These are phyloP conservation scores for Drosophila putrida DNA, from an alignment of 2,888 invertebrate genomes.

Conservation along the genomic window DNA sequence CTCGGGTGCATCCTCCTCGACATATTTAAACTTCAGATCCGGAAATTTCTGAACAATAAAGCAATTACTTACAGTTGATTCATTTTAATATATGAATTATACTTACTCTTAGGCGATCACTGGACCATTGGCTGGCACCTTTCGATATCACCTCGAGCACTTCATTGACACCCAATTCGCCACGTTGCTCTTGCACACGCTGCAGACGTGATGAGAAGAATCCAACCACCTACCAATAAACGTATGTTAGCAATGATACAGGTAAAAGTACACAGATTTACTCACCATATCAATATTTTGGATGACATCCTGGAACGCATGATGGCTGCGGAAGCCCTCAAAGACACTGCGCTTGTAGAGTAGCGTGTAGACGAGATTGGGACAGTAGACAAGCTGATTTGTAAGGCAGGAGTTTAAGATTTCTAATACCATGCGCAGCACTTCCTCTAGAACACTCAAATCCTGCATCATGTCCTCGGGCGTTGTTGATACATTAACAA, in stretches of 20 bases:
- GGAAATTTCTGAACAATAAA: conserved; percentile 94
- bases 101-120: conserved; percentile 94
- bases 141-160: conserved; percentile 95
- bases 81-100: background rate
- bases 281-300: conserved; percentile 97
- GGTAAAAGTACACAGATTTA: too few species aligned
- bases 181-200: conserved; percentile 88
- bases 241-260: background rate
- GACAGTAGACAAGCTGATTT: conserved; percentile 93
- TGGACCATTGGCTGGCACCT: conserved; percentile 97
- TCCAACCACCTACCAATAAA: conserved; percentile 87
- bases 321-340: conserved; percentile 93
- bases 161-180: conserved; percentile 93
- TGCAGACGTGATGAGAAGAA: conserved; percentile 88
- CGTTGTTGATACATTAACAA: conserved; percentile 82
- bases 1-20: conserved; percentile 99
- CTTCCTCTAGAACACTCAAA: conserved; percentile 96
- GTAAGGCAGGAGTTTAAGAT: conserved; percentile 98
- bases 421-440: conserved; percentile 97
- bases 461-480: conserved; percentile 90
- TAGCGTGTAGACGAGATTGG: conserved; percentile 97
- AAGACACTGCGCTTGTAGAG: conserved; percentile 97
- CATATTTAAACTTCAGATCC: conserved; percentile 99
- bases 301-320: conserved; percentile 96
- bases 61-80: background rate